Base-by-base conservation (phyloP, 2,888 invertebrate species). In the Leptinotarsa tumamoca region DNA sequence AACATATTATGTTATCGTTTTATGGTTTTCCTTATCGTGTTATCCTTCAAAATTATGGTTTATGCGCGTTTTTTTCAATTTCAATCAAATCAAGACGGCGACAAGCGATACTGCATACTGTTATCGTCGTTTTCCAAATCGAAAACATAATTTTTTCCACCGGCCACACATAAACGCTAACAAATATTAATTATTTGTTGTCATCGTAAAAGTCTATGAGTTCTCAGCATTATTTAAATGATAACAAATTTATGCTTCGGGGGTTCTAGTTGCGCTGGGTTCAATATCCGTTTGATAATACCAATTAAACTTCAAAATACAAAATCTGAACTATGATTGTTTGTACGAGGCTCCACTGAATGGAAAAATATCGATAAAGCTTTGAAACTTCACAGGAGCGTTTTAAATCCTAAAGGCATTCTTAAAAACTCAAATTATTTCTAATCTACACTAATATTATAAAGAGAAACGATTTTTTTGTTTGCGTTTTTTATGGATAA, bases 1-100 rank as follows among this genome's bases (percentile, higher is more conserved):
- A 27, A 27, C 14, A 63, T 63, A 33, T 15, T 33, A 43, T 4
- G 63, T 63, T 63, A 63, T 63, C 63, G 33, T 33, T 63, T 63
- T 63, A 63, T 63, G 63, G 33, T n/a, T 63, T 33, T 63, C 58
- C n/a, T 63, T 63, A 63, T 63, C 63, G 33, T 33, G 63, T 43
- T 27, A 15, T 17, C 27, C 33, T 33, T 43, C n/a, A 17, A 14
- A 33, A 17, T 33, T 43, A 33, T 63, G 7, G n/a, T 63, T 27
- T 23, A 58, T 58, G 58, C 4, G 23, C 23, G 1, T 23, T 54
- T 54, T 58, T 58, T 58, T 52, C 0, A 52, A 58, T 58, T 21
- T 21, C 23, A 23, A 58, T 58, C 15, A 23, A 58, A 58, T 58
- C 23, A 58, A 58, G 4, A 58, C 58, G 15, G 23, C 58, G 15